These are phyloP conservation scores for Rhingia campestris DNA, from an alignment of 2,888 invertebrate genomes.

Conservation along the genomic window DNA sequence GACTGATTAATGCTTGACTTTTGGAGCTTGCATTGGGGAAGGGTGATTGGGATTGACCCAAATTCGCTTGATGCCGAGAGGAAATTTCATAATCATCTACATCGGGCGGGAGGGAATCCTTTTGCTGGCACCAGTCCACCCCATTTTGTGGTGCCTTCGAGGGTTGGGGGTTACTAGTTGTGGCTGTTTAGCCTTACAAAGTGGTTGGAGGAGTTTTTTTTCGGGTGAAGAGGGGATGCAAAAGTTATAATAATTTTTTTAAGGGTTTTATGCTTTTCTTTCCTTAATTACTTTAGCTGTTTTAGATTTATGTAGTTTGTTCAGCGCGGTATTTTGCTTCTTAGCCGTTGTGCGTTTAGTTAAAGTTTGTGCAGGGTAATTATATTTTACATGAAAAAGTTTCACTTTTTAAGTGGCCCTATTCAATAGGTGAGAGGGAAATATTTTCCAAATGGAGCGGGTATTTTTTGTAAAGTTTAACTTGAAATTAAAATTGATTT, in stretches of 20 bases:
- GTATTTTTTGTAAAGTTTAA: no score
- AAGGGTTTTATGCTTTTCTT: slow-evolving; percentile 5
- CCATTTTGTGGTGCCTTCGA: not conserved
- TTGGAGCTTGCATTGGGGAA: slow-evolving; percentile 22
- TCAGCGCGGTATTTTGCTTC: not conserved
- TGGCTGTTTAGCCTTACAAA: slow-evolving; percentile 2
- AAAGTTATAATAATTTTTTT: slow-evolving; percentile 2
- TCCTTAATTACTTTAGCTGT: slow-evolving; percentile 35
- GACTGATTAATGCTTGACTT: slow-evolving; percentile 70
- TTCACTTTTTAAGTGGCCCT: slow-evolving; percentile 1
- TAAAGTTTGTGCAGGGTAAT: not conserved
- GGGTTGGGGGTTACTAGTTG: not conserved
- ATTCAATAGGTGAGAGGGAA: not conserved
- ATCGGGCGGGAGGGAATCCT: not conserved
- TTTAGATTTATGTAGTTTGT: slow-evolving; percentile 25
- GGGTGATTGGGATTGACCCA: slow-evolving; percentile 56
- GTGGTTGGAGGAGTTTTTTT: not conserved
- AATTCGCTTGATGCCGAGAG: slow-evolving; percentile 41
- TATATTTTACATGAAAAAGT: slow-evolving; percentile 2
- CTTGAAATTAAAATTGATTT: no score
- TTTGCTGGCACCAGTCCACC: not conserved
- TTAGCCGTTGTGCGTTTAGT: slow-evolving; percentile 1
- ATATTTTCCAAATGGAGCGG: no score
- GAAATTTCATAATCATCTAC: slow-evolving; percentile 24
- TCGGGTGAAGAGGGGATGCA: not conserved